These are phyloP conservation scores for Amblyjoppa fuscipennis DNA, from an alignment of 2,888 invertebrate species.

Conservation along the genomic window DNA sequence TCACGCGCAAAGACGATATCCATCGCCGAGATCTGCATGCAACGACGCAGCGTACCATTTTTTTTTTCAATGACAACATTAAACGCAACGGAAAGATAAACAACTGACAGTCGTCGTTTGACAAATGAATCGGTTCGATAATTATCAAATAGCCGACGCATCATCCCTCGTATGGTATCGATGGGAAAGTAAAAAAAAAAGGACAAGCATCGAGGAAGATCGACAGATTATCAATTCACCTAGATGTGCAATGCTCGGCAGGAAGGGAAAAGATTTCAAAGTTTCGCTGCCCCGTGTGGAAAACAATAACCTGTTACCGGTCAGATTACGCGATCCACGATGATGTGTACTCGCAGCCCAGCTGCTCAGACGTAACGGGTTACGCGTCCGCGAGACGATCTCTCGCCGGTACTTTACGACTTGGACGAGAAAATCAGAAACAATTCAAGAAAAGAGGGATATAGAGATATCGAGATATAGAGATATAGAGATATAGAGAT, in stretches of 20 bases:
- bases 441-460: neutral
- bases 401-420: constrained; percentile 21
- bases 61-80: neutral
- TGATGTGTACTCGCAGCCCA: constrained; percentile 22
- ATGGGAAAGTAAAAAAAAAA: no score
- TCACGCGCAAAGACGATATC: no score
- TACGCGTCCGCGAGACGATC: constrained; percentile 47
- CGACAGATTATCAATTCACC: neutral
- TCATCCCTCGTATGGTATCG: neutral
- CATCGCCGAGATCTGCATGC: neutral
- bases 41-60: neutral
- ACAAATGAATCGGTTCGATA: neutral
- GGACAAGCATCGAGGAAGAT: no score
- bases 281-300: constrained; percentile 34
- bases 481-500: no score
- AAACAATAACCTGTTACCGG: constrained; percentile 63
- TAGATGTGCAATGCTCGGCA: constrained; percentile 1
- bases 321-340: constrained; percentile 23
- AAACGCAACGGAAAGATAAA: neutral
- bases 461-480: neutral
- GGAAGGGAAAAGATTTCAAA: constrained; percentile 59
- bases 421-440: constrained; percentile 19
- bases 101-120: neutral
- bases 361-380: constrained; percentile 52
- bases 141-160: neutral